Percentiles rank a stretch among this genome's conserved stretches.
Conservation (phyloP, 2,113 vertebrate genomes). For the Centrocercus urophasianus region DNA sequence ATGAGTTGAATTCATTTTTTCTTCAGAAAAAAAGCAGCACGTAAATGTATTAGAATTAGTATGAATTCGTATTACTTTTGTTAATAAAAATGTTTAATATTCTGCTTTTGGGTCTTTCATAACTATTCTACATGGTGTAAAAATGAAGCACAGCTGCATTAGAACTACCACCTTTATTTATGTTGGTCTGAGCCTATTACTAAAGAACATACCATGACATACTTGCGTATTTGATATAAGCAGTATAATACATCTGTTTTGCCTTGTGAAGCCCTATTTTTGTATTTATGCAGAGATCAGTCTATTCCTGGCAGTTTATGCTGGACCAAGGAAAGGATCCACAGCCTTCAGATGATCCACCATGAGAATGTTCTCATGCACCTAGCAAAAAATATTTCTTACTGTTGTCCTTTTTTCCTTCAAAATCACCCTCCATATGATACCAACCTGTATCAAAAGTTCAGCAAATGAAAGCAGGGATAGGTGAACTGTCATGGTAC, state of each 20-base stretch:
- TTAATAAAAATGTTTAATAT: not conserved
- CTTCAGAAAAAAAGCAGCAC: not conserved
- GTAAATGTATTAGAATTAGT: not conserved
- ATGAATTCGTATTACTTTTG: not conserved
- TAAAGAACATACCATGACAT: not conserved
- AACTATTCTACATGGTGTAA: not conserved
- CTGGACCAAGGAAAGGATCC: not conserved
- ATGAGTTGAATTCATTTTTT: not conserved
- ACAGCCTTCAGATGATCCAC: not conserved
- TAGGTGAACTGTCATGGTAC: not conserved
- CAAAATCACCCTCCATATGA: not conserved
- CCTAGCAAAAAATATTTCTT: not conserved
- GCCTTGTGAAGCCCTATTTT: not conserved
- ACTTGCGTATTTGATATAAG: fast-evolving
- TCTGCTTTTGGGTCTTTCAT: not conserved
- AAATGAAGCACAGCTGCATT: not conserved
- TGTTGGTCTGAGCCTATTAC: not conserved
- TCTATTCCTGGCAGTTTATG: not conserved
- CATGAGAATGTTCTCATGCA: not conserved
- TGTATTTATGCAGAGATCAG: not conserved
- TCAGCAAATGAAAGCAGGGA: not conserved
- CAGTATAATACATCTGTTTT: not conserved
- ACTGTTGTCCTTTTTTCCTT: not conserved
- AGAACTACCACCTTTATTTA: not conserved
- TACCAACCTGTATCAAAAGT: not conserved